phyloP scores from a whole-genome alignment of 2,888 invertebrate species.

The Sphinx pinastri region DNA sequence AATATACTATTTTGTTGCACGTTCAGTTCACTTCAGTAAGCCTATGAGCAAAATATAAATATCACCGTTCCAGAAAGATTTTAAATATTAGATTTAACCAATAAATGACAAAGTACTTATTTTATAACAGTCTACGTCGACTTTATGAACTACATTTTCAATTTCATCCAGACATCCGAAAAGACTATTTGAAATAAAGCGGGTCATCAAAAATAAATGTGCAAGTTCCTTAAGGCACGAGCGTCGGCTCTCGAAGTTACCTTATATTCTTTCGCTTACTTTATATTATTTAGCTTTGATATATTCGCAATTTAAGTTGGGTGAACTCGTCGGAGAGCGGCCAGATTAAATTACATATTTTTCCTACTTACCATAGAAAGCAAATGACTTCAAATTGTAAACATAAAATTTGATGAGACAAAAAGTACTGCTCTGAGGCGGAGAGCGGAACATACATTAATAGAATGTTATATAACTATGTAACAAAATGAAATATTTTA shows the following conservation, averaged over 20 bases:
- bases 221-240: slow-evolving; percentile 48
- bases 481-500: neutral
- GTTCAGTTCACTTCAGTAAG: too few relatives aligned
- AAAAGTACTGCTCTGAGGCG: neutral
- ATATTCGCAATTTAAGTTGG: slow-evolving; percentile 81
- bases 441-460: neutral
- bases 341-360: slow-evolving; percentile 76
- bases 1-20: too few relatives aligned
- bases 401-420: slow-evolving; percentile 48
- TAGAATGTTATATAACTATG: neutral
- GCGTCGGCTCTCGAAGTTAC: slow-evolving; percentile 62
- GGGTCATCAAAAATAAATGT: slow-evolving; percentile 32
- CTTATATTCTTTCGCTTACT: slow-evolving; percentile 75
- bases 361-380: slow-evolving; percentile 56
- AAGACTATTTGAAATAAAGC: slow-evolving; percentile 5
- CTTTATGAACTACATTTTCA: neutral
- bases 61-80: too few relatives aligned
- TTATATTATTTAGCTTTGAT: slow-evolving; percentile 81
- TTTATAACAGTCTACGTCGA: too few relatives aligned
- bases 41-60: too few relatives aligned
- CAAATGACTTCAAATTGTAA: slow-evolving; percentile 64
- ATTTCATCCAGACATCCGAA: neutral
- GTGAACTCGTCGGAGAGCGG: slow-evolving; percentile 71
- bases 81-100: too few relatives aligned
- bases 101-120: too few relatives aligned